These are phyloP conservation scores for Tetropium fuscum DNA, from an alignment of 2,888 invertebrate species.

Conservation along the genomic window DNA sequence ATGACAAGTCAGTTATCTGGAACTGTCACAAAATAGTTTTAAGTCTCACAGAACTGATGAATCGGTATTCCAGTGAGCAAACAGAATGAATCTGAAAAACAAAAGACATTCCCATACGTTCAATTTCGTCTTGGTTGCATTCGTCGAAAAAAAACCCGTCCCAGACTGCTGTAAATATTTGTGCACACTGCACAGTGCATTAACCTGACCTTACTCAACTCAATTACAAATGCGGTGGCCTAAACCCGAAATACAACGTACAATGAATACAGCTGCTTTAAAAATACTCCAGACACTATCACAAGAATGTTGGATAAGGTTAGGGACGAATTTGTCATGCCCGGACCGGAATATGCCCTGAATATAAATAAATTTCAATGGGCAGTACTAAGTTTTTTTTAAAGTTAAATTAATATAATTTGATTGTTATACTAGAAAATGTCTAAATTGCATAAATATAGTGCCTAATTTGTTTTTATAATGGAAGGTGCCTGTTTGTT, in stretches of 20 bases:
- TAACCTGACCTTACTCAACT: constrained; percentile 31
- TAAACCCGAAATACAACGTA: constrained; percentile 29
- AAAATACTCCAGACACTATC: constrained; percentile 36
- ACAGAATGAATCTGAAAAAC: too few relatives aligned
- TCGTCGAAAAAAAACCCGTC: constrained; percentile 22
- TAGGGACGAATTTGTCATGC: constrained; percentile 46
- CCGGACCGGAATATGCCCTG: constrained; percentile 43
- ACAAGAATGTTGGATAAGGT: constrained; percentile 52
- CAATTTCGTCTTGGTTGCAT: not conserved
- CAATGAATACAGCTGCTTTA: constrained; percentile 31
- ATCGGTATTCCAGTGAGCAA: too few relatives aligned
- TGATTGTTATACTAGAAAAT: not conserved
- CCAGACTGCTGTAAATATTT: constrained; percentile 29
- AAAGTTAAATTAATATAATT: not conserved
- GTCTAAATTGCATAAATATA: too few relatives aligned
- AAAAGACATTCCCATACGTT: constrained; percentile 22
- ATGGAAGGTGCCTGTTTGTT: too few relatives aligned
- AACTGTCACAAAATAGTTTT: too few relatives aligned
- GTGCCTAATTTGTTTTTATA: too few relatives aligned
- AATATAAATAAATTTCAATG: constrained; percentile 32
- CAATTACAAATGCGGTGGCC: constrained; percentile 29
- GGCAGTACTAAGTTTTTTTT: constrained; percentile 37
- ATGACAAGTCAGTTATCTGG: too few relatives aligned
- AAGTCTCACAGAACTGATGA: too few relatives aligned
- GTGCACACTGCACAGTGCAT: constrained; percentile 26